phyloP scores from a whole-genome alignment of 2,113 vertebrate species.

The Myotis lucifugus region DNA sequence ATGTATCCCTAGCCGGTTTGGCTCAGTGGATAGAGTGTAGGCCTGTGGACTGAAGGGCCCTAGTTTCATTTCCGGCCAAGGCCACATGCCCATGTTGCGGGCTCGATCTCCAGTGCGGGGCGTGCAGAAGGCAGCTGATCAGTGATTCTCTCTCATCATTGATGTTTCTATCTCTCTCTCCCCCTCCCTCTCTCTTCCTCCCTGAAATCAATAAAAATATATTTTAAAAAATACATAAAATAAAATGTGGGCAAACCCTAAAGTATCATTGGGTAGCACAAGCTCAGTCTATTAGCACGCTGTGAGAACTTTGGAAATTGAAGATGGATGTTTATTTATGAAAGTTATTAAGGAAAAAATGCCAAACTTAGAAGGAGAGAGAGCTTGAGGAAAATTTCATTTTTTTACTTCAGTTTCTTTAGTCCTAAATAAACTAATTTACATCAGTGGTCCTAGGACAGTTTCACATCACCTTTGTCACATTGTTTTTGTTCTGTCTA shows the following conservation, averaged over 20 bases:
- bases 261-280: not conserved
- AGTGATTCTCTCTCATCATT: no score
- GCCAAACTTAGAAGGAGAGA: not conserved
- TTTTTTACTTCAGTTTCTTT: not conserved
- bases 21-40: no score
- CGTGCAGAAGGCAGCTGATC: no score
- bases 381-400: not conserved
- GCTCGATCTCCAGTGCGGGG: no score
- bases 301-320: not conserved
- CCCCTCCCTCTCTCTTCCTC: no score
- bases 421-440: not conserved
- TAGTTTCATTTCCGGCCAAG: no score
- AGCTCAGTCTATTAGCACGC: not conserved
- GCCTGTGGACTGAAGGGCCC: no score
- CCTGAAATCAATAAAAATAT: no score
- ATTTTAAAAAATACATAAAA: not conserved
- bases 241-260: not conserved
- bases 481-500: not conserved
- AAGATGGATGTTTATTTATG: not conserved
- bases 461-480: not conserved
- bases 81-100: no score
- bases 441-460: not conserved
- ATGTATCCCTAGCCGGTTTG: not conserved
- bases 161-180: no score
- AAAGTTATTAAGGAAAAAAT: not conserved